Conservation (phyloP, 1,140 invertebrate genomes). For the Lucilia sericata region DNA sequence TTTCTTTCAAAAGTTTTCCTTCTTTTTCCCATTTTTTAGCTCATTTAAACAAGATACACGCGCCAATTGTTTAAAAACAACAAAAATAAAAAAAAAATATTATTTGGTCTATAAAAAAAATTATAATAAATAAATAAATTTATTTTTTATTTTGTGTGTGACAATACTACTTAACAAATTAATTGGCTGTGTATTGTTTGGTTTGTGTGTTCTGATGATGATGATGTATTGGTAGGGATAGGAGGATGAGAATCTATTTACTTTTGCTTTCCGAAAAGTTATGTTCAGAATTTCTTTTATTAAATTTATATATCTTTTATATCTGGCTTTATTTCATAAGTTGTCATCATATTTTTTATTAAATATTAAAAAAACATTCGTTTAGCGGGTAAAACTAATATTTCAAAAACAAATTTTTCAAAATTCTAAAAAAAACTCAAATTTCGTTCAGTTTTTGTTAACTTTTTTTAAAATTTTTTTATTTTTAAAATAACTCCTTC, state of each 20-base stretch:
- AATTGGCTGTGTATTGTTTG: conserved; percentile 35
- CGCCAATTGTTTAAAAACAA: conserved; percentile 40
- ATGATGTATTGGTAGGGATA: not conserved
- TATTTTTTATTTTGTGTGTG: conserved; percentile 29
- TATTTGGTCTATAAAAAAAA: not conserved
- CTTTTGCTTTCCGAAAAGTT: not conserved
- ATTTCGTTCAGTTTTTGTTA: no score
- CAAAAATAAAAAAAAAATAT: conserved; percentile 28
- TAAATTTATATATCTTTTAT: not conserved
- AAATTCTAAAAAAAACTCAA: not conserved
- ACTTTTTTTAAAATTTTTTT: no score
- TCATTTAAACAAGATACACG: conserved; percentile 38
- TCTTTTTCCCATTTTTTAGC: not conserved
- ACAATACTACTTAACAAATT: conserved; percentile 43
- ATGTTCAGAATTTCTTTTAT: not conserved
- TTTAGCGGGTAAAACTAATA: not conserved
- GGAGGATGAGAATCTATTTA: not conserved
- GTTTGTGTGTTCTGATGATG: not conserved
- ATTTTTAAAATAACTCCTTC: no score
- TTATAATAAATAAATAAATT: conserved; percentile 31
- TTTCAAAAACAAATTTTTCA: not conserved
- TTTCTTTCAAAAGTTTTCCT: not conserved
- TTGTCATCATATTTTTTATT: not conserved
- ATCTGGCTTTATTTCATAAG: not conserved
- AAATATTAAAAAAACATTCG: not conserved